phyloP scores from a whole-genome alignment of 2,113 vertebrate genomes.

The Ondatra zibethicus region DNA sequence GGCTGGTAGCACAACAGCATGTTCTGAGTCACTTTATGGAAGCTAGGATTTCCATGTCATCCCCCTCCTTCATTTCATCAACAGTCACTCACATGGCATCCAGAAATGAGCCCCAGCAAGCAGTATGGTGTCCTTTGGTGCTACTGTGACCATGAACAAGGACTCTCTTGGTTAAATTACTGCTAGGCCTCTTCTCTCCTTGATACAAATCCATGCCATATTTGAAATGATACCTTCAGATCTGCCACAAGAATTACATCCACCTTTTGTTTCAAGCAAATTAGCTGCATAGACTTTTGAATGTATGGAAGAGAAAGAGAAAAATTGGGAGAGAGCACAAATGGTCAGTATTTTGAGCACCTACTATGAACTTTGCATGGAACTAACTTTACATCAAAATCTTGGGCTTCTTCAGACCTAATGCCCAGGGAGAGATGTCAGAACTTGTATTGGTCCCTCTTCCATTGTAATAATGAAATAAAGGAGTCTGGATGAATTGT shows the following conservation, averaged over 20 bases:
- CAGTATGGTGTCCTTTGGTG: neutral
- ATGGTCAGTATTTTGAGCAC: neutral
- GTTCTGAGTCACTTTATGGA: neutral
- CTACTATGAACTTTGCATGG: neutral
- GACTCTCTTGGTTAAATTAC: neutral
- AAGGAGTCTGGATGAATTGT: no score
- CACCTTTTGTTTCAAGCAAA: neutral
- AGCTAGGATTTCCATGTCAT: neutral
- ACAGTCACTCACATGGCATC: neutral
- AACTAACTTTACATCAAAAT: neutral
- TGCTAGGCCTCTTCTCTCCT: neutral
- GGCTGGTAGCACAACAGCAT: neutral
- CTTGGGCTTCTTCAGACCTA: neutral
- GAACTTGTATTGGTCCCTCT: no score
- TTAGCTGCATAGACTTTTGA: neutral
- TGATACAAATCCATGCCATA: neutral
- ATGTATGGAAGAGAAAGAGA: neutral
- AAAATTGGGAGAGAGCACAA: neutral
- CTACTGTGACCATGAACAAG: neutral
- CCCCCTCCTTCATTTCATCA: neutral
- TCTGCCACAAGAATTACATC: neutral
- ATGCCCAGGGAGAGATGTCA: neutral
- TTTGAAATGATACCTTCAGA: neutral
- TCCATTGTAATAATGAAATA: neutral
- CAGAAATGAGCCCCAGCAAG: neutral